Evolutionary conservation across 2,113 vertebrate species (phyloP).

Genomic region (Saguinus midas): DNA sequence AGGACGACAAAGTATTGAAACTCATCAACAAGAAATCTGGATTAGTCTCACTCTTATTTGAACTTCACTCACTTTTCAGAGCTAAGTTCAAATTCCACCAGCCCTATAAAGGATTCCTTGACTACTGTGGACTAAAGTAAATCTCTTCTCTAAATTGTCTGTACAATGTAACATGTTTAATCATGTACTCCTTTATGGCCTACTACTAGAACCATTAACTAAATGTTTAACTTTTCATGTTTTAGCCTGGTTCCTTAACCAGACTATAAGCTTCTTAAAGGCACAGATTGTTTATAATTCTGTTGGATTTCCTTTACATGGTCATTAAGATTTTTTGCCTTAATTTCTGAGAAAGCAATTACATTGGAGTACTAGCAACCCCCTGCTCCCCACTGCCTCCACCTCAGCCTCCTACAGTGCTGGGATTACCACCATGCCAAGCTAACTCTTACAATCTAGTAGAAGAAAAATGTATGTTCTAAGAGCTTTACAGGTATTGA

Average conservation of each 20-base stretch:
- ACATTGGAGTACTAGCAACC: background rate
- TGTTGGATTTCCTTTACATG: background rate
- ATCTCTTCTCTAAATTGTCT: slow-evolving; percentile 15
- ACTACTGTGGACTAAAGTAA: background rate
- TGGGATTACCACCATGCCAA: too few relatives aligned
- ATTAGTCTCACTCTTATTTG: background rate
- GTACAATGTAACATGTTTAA: background rate
- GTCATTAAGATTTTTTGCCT: background rate
- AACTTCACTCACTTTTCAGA: slow-evolving; percentile 20
- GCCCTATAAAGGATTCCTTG: background rate
- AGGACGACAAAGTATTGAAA: slow-evolving; percentile 1
- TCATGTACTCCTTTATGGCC: background rate
- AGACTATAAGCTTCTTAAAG: background rate
- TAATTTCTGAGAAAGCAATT: slow-evolving; percentile 25
- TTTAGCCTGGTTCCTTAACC: slow-evolving; percentile 12
- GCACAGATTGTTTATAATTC: background rate
- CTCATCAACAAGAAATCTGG: background rate
- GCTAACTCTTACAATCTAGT: background rate
- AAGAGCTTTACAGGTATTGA: slow-evolving; percentile 30
- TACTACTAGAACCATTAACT: slow-evolving; percentile 27
- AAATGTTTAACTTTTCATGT: slow-evolving; percentile 13
- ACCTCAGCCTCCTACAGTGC: too few relatives aligned
- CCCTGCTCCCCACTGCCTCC: too few relatives aligned
- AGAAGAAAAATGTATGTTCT: background rate
- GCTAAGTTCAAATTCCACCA: slow-evolving; percentile 16